Base-by-base conservation (phyloP, 2,113 vertebrate species). In the Odontophorus gujanensis region DNA sequence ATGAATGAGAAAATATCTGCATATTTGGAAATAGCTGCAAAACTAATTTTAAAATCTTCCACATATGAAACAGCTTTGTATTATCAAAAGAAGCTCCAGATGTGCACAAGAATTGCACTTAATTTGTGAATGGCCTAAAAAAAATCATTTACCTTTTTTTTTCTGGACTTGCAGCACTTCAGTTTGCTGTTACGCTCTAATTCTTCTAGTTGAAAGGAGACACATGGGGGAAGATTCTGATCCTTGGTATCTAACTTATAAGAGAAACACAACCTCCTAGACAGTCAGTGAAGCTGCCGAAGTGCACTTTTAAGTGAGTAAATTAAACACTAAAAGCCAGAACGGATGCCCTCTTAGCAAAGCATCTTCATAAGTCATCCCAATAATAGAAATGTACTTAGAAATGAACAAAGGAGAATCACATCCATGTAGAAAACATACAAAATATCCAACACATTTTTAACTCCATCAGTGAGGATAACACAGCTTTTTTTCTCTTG, bases 21-120 rank as follows among this genome's bases (percentile, higher is more conserved):
- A 24, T 38, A 82, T 28, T 80, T 95, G 92, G 78, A 92, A 84
- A 90, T 7, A 80, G 81, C 36, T 75, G 76, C 34, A 86, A 59
- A 85, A 89, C 79, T 68, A 17, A 10, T 55, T 73, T 68, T 62
- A 22, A 88, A 43, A 81, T 58, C 78, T 28, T 81, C 67, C 63
- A 55, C 68, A 67, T 50, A 74, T 92, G 65, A 57, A 40, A 57
- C 11, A 68, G 59, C 40, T 74, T 92, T 66, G 9, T 67, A 75
- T 68, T 65, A 89, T 85, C n/a, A 63, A 82, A 95, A 86, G 43
- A 78, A 82, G 71, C 51, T 94, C 92, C 83, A 91, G 91, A 85
- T 84, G 76, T 71, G 40, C 86, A 85, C 59, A 93, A 72, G 69
- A 43, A 67, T 65, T 45, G 63, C 16, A 51, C 6, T 71, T 62